phyloP scores from a whole-genome alignment of 2,113 vertebrate genomes.

The Crotalus tigris region DNA sequence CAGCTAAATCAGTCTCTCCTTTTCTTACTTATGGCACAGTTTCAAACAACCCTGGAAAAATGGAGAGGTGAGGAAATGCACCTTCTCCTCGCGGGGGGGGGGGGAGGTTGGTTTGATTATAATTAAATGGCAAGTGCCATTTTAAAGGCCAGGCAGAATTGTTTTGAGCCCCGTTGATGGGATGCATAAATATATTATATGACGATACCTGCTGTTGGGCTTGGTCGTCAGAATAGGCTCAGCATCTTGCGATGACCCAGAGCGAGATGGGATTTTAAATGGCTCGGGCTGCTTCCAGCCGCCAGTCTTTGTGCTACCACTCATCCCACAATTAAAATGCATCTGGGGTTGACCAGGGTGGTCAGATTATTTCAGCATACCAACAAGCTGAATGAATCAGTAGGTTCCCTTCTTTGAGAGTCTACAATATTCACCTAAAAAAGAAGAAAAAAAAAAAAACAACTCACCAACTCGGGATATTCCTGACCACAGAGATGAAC shows the following conservation, averaged over 20 bases:
- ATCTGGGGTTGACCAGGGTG: neutral
- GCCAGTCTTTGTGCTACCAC: neutral
- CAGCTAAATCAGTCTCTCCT: slow-evolving; percentile 50
- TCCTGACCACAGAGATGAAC: too few species aligned
- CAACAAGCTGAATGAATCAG: neutral
- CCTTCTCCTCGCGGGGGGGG: slow-evolving; percentile 22
- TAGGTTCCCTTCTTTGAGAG: neutral
- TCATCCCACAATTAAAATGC: neutral
- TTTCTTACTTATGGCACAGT: slow-evolving; percentile 14
- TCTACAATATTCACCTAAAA: neutral
- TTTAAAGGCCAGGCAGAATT: slow-evolving; percentile 14
- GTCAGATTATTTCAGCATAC: neutral
- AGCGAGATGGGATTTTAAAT: neutral
- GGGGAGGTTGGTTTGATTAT: slow-evolving; percentile 28
- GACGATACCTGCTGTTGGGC: too few species aligned
- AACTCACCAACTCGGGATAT: too few species aligned
- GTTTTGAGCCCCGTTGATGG: neutral
- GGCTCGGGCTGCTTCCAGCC: neutral
- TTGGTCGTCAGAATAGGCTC: neutral
- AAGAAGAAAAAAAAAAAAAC: too few species aligned
- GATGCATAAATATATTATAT: neutral
- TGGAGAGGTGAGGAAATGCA: slow-evolving; percentile 15
- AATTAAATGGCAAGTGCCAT: slow-evolving; percentile 22
- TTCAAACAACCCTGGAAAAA: neutral
- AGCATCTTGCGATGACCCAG: neutral